Conservation (phyloP, 2,888 invertebrate genomes). For the Lamellibrachia columna region DNA sequence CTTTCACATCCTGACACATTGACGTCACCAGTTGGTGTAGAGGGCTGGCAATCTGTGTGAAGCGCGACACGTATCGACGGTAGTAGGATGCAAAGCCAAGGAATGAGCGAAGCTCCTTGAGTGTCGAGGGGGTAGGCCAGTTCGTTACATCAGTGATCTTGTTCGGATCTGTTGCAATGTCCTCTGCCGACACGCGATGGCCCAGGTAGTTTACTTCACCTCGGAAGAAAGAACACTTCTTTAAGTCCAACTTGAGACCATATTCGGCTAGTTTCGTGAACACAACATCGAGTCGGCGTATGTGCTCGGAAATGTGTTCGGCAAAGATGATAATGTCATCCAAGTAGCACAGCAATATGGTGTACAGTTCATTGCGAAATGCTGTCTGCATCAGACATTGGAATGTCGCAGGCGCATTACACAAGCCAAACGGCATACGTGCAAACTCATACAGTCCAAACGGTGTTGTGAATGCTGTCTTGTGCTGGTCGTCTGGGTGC, state of each 20-base stretch:
- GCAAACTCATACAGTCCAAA: no score
- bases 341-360: slow-evolving; percentile 34
- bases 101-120: slow-evolving; percentile 34
- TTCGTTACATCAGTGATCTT: slow-evolving; percentile 20
- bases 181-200: slow-evolving; percentile 32
- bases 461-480: no score
- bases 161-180: slow-evolving; percentile 26
- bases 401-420: slow-evolving; percentile 27
- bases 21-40: not conserved
- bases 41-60: not conserved
- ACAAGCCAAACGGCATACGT: not conserved
- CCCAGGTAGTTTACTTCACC: slow-evolving; percentile 30
- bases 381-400: slow-evolving; percentile 40
- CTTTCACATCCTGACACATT: not conserved
- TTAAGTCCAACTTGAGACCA: slow-evolving; percentile 34
- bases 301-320: slow-evolving; percentile 28
- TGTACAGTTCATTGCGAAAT: slow-evolving; percentile 38
- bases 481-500: not conserved
- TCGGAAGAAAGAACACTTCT: slow-evolving; percentile 39
- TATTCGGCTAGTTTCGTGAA: slow-evolving; percentile 33
- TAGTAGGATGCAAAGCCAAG: slow-evolving; percentile 38
- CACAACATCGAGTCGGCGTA: slow-evolving; percentile 34
- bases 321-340: not conserved
- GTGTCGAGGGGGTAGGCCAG: not conserved
- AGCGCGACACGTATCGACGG: slow-evolving; percentile 25